phyloP scores from a whole-genome alignment of 2,797 vertebrate genomes.

The Gymnoscopelus braueri region DNA sequence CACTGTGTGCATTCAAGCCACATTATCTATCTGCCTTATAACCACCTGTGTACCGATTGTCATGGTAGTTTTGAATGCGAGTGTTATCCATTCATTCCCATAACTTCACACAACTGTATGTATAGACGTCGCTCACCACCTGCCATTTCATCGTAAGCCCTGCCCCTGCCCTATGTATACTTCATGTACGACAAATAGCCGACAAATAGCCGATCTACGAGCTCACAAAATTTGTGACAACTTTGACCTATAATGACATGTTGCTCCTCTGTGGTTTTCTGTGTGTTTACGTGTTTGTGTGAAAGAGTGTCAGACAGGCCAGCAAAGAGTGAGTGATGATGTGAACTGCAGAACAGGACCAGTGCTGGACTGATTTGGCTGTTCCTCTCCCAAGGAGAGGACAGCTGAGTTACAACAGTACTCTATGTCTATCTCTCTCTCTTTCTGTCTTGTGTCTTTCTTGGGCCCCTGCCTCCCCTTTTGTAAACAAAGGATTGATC shows the following conservation, averaged over 20 bases:
- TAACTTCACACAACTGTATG: not conserved
- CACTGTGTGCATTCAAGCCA: too few species aligned
- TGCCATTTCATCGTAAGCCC: conserved; percentile 26
- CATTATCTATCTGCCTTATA: conserved; percentile 21
- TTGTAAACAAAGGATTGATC: conserved; percentile 69
- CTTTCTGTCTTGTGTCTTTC: not conserved
- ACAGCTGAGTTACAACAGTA: conserved; percentile 47
- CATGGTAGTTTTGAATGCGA: conserved; percentile 49
- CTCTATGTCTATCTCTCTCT: conserved; percentile 32
- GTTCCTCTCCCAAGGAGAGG: conserved; percentile 41
- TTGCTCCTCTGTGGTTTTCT: too few species aligned
- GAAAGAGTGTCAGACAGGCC: conserved; percentile 27
- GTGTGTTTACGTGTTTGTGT: conserved; percentile 10
- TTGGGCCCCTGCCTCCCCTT: not conserved
- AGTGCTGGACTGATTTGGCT: conserved; percentile 54
- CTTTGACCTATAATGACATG: too few species aligned
- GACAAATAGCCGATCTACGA: too few species aligned
- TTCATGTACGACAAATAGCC: not conserved
- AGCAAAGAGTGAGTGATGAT: conserved; percentile 47
- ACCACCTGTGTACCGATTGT: conserved; percentile 40
- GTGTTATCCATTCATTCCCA: conserved; percentile 17
- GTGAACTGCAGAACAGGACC: conserved; percentile 46
- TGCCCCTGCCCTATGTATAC: conserved; percentile 18
- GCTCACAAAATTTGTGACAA: too few species aligned
- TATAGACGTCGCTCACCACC: conserved; percentile 22